phyloP scores from a whole-genome alignment of 30 jellyfish, hydroid and myxozoan genomes.

The Hydra vulgaris region DNA sequence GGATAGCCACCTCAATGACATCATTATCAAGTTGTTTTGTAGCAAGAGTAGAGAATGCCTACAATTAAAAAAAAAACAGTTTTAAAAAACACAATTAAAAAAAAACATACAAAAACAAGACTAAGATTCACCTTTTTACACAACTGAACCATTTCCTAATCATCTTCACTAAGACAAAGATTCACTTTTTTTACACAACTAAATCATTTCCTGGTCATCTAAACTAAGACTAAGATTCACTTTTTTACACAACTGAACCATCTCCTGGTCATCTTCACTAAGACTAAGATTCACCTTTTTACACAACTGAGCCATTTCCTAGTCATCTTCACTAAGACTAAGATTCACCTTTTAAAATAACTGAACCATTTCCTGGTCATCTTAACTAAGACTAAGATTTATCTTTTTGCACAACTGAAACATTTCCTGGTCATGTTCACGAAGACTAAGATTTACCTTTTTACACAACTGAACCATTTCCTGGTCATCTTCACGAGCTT shows the following conservation, averaged over 20 bases:
- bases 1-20: conserved; percentile 43
- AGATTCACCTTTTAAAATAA: too few species aligned
- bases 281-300: too few species aligned
- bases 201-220: conserved; percentile 83
- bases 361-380: conserved; percentile 78
- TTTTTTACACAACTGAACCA: conserved; percentile 51
- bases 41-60: conserved; percentile 60
- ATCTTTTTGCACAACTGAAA: conserved; percentile 49
- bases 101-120: not conserved
- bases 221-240: too few species aligned
- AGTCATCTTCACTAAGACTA: conserved; percentile 96
- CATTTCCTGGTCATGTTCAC: conserved; percentile 88
- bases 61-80: not conserved
- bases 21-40: conserved; percentile 53
- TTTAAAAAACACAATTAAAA: too few species aligned
- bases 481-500: conserved; percentile 84
- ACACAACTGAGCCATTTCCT: conserved; percentile 59
- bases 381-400: too few species aligned
- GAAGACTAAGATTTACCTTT: not conserved
- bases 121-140: not conserved
- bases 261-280: conserved; percentile 92
- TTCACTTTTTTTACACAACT: too few species aligned
- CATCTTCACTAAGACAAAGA: too few species aligned
- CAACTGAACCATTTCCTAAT: conserved; percentile 60
- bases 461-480: conserved; percentile 56